Evolutionary conservation across 2,888 invertebrate species (phyloP).

Genomic region (Notocelia uddmanniana): DNA sequence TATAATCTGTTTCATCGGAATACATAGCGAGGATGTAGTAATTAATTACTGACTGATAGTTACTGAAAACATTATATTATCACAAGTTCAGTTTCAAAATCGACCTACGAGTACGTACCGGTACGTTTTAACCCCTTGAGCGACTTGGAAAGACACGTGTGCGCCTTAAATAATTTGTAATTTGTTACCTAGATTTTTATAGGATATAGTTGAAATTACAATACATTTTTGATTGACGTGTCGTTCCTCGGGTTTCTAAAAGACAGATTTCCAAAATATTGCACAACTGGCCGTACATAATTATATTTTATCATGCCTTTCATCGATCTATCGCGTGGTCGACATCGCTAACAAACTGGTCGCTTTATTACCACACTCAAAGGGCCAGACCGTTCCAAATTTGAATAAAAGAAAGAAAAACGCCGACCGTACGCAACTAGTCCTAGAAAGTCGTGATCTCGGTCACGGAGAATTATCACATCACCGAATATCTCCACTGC

Average conservation of each 20-base stretch:
- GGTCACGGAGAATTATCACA: constrained; percentile 82
- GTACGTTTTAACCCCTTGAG: too few species aligned
- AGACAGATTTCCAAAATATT: background rate
- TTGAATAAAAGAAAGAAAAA: constrained; percentile 61
- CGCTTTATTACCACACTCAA: constrained; percentile 44
- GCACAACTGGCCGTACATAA: constrained; percentile 30
- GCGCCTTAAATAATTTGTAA: too few species aligned
- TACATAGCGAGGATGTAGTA: background rate
- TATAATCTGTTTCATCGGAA: too few species aligned
- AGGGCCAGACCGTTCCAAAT: constrained; percentile 57
- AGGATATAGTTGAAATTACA: too few species aligned
- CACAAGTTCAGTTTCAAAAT: background rate
- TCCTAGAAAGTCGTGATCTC: constrained; percentile 81
- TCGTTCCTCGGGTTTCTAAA: too few species aligned
- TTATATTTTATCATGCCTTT: constrained; percentile 40
- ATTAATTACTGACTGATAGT: background rate
- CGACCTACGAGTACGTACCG: background rate
- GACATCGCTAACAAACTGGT: constrained; percentile 39
- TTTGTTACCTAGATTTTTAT: background rate
- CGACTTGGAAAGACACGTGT: too few species aligned
- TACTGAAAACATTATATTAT: background rate
- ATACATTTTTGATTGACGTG: too few species aligned
- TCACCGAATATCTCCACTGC: constrained; percentile 78
- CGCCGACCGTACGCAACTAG: constrained; percentile 59
- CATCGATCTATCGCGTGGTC: constrained; percentile 42